A percentile compares a stretch with the other conserved stretches of the same genome.
These are phyloP conservation scores for Lycophotia porphyrea DNA, from an alignment of 2,888 invertebrate genomes.

Conservation along the genomic window DNA sequence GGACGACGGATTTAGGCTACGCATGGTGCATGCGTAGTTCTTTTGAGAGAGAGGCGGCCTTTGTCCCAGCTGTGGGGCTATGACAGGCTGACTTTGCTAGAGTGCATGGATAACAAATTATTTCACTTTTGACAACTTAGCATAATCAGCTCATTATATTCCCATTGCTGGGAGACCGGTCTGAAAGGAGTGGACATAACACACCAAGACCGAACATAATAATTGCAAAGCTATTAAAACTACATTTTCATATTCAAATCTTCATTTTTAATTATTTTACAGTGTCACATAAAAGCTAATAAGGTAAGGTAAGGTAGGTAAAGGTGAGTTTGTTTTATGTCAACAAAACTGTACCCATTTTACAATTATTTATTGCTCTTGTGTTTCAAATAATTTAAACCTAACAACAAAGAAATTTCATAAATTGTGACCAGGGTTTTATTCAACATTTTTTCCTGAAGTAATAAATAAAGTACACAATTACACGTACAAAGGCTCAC, in stretches of 20 bases:
- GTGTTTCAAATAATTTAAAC: neutral
- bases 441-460: neutral
- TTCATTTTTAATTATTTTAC: neutral
- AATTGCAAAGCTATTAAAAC: neutral
- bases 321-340: neutral
- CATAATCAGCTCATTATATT: neutral
- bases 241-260: neutral
- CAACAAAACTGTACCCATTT: neutral
- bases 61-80: neutral
- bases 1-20: neutral
- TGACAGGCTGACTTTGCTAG: no score
- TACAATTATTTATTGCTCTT: neutral
- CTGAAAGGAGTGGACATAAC: neutral
- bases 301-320: neutral
- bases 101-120: no score
- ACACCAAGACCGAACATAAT: neutral
- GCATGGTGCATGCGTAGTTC: neutral
- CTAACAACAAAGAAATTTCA: conserved; percentile 18
- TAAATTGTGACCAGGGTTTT: neutral
- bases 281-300: neutral
- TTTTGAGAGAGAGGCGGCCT: neutral
- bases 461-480: conserved; percentile 11
- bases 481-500: conserved; percentile 7
- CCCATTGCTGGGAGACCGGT: neutral
- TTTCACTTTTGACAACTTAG: neutral